Percentiles rank a stretch among this genome's conserved stretches.
Evolutionary conservation across 2,888 invertebrate genomes (phyloP).

Genomic region (Cerastis rubricosa): DNA sequence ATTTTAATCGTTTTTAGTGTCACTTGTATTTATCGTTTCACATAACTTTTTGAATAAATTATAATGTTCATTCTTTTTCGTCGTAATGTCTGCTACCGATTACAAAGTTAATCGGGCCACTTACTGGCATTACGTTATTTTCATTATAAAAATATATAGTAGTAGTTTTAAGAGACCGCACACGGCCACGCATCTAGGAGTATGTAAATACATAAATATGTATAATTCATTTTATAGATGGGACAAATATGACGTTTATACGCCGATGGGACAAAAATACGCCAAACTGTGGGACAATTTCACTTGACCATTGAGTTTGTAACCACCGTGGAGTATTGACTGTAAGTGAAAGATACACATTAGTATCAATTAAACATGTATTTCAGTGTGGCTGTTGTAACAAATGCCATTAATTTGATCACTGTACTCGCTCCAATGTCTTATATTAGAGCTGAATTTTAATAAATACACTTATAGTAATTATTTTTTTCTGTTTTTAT

Average conservation of each 20-base stretch:
- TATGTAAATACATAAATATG: slow-evolving; percentile 24
- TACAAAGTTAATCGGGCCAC: neutral
- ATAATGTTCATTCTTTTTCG: neutral
- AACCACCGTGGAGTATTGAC: neutral
- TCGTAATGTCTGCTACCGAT: neutral
- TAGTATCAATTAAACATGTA: slow-evolving; percentile 14
- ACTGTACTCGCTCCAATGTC: slow-evolving; percentile 28
- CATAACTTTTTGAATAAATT: too few relatives aligned
- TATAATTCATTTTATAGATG: slow-evolving; percentile 5
- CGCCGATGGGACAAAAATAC: too few relatives aligned
- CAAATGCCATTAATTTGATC: slow-evolving; percentile 16
- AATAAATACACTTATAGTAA: slow-evolving; percentile 52
- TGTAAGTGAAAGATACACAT: slow-evolving; percentile 5
- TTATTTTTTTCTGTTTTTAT: neutral
- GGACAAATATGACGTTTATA: slow-evolving; percentile 1
- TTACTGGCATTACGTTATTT: neutral
- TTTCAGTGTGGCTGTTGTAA: slow-evolving; percentile 38
- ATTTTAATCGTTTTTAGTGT: neutral
- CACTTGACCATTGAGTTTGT: neutral
- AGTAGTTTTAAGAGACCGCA: neutral
- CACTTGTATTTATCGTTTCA: neutral
- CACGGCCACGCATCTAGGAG: too few relatives aligned
- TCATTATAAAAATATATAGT: neutral
- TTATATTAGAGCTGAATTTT: slow-evolving; percentile 28
- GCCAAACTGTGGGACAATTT: neutral